Percentiles rank a stretch among this genome's conserved stretches.
phyloP scores from a whole-genome alignment of 2,797 vertebrate species.

The Characodon lateralis region DNA sequence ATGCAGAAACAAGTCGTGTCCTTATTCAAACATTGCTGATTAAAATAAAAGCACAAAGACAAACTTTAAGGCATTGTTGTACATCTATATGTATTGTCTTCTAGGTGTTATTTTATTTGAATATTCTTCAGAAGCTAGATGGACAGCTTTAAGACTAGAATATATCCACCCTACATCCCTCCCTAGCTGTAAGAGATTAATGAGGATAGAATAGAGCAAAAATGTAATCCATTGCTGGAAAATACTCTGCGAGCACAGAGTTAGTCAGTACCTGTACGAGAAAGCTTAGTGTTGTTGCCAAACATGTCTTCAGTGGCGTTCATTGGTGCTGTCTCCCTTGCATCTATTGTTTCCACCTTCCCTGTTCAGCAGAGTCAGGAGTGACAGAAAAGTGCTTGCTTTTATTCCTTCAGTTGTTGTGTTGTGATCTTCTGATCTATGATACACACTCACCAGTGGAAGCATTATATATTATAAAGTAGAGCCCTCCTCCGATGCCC shows the following conservation, averaged over 20 bases:
- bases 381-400: conserved; percentile 1
- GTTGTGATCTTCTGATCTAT: not conserved
- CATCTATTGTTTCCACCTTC: conserved; percentile 91
- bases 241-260: conserved; percentile 19
- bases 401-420: not conserved
- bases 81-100: not conserved
- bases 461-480: conserved; percentile 89
- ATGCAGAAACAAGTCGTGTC: conserved; percentile 14
- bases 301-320: conserved; percentile 85
- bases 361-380: conserved; percentile 66
- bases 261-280: conserved; percentile 82
- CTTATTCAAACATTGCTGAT: not conserved
- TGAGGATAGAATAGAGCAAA: not conserved
- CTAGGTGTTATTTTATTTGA: conserved; percentile 1
- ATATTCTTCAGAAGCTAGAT: not conserved
- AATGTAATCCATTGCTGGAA: conserved; percentile 13
- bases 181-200: conserved; percentile 7
- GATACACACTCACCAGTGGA: conserved; percentile 80
- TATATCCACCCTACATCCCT: conserved; percentile 33
- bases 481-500: conserved; percentile 96
- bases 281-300: conserved; percentile 84
- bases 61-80: conserved; percentile 1
- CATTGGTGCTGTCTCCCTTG: conserved; percentile 90
- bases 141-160: conserved; percentile 4
- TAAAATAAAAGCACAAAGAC: not conserved